A percentile compares a stretch with the other conserved stretches of the same genome.
These are phyloP conservation scores for Fabriciana adippe DNA, from an alignment of 2,888 invertebrate genomes.

Conservation along the genomic window DNA sequence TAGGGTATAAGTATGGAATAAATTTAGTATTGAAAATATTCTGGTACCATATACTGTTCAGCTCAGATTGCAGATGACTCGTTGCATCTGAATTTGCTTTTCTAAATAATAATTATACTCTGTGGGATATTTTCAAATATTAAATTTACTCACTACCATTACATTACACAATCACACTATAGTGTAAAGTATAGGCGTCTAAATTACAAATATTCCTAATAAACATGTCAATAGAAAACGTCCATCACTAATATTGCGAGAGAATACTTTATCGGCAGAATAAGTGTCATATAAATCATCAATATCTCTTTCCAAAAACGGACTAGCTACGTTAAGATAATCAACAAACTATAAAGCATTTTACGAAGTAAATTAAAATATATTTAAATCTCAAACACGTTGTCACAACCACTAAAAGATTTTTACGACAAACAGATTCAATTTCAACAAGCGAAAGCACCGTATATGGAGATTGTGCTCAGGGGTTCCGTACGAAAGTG, in stretches of 20 bases:
- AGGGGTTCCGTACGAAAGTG: constrained; percentile 48
- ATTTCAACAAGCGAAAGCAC: constrained; percentile 66
- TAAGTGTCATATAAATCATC: constrained; percentile 25
- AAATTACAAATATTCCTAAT: constrained; percentile 47
- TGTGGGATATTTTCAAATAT: not conserved
- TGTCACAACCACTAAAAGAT: constrained; percentile 72
- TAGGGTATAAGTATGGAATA: constrained; percentile 7
- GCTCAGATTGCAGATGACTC: not conserved
- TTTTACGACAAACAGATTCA: constrained; percentile 51
- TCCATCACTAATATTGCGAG: constrained; percentile 33
- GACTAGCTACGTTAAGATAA: constrained; percentile 63
- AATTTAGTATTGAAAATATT: constrained; percentile 14
- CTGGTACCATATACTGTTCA: too few relatives aligned
- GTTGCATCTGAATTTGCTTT: not conserved
- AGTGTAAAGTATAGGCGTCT: constrained; percentile 48
- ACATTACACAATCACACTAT: constrained; percentile 58
- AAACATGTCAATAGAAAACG: constrained; percentile 40
- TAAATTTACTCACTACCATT: constrained; percentile 16
- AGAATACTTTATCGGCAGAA: constrained; percentile 41
- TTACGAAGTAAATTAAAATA: constrained; percentile 54
- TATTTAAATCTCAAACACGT: constrained; percentile 63
- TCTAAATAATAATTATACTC: too few relatives aligned
- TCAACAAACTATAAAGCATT: constrained; percentile 50
- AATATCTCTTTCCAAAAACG: constrained; percentile 40
- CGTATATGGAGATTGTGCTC: constrained; percentile 60